Base-by-base conservation (phyloP, 2,888 invertebrate species). In the Polia nebulosa region DNA sequence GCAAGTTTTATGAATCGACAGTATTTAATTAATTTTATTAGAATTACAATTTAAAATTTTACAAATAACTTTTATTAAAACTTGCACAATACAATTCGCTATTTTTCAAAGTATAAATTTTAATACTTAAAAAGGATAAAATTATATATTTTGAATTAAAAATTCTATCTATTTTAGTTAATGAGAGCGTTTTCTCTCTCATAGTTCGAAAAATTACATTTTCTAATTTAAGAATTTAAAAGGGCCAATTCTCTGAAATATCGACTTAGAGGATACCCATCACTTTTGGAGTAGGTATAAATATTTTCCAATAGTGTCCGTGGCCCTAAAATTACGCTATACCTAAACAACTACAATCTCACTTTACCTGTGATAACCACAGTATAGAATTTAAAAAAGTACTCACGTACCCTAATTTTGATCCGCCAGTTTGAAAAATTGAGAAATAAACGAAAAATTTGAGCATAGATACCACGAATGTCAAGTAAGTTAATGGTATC, bases 291-390 rank as follows among this genome's bases (percentile, higher is more conserved):
- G 45, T 66, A 59, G 76, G 66, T 64, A 71, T 52, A 59, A 59
- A 64, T 59, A 72, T 52, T 64, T 53, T 59, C 76, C 52, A 60
- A 56, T 25, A 63, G 60, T 69, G 57, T 58, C 36, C 62, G 41
- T 76, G 79, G 77, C 81, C 70, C 60, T 81, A 67, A 61, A 73
- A 59, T 74, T 76, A 81, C 52, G 67, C 75, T 84, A 80, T 72
- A 71, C 63, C 79, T 86, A 89, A 72, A 80, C 57, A 82, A 84
- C 90, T 90, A 87, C 80, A 89, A 90, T 93, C 92, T 93, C 94
- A 94, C 92, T 93, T 89, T 86, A 83, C 82, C 88, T 88, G 88
- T 85, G 87, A 77, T 75, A 81, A 68, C 81, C 88, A 90, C 90
- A 90, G 89, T 84, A 61, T 86, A 83, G 59, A 82, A 69, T 72